A percentile compares a stretch with the other conserved stretches of the same genome.
These are phyloP conservation scores for Drosophila guanche DNA, from an alignment of 1,140 invertebrate genomes.

Conservation along the genomic window DNA sequence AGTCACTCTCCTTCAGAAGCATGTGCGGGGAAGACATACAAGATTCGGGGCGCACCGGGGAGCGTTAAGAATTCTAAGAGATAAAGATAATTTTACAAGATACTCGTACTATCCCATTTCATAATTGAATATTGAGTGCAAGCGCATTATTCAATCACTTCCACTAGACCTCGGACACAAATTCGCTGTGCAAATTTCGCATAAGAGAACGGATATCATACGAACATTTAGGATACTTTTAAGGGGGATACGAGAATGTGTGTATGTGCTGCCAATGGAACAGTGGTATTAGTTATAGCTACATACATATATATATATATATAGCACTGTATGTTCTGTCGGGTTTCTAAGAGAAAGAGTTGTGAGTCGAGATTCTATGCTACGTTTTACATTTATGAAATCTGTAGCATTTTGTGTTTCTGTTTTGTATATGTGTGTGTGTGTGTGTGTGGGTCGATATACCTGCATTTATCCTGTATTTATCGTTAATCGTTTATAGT, in stretches of 20 bases:
- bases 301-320: constrained; percentile 31
- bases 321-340: constrained; percentile 24
- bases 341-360: constrained; percentile 27
- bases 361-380: constrained; percentile 66
- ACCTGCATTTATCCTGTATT: constrained; percentile 78
- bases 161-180: no score
- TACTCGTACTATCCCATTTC: no score
- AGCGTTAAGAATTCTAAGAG: constrained; percentile 2
- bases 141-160: no score
- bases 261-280: constrained; percentile 1
- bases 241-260: no score
- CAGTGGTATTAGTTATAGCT: constrained; percentile 52
- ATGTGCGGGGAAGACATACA: constrained; percentile 46
- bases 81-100: constrained; percentile 16
- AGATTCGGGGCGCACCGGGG: constrained; percentile 28
- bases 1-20: constrained; percentile 9
- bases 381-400: constrained; percentile 59
- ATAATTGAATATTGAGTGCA: no score
- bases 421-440: constrained; percentile 34
- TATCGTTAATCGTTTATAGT: constrained; percentile 31
- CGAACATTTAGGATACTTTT: no score
- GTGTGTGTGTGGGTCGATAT: constrained; percentile 52
- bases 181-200: no score
- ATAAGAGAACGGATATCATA: no score
- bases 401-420: constrained; percentile 30